Evolutionary conservation across 1,140 invertebrate genomes (phyloP).

Genomic region (Leptopilina boulardi): DNA sequence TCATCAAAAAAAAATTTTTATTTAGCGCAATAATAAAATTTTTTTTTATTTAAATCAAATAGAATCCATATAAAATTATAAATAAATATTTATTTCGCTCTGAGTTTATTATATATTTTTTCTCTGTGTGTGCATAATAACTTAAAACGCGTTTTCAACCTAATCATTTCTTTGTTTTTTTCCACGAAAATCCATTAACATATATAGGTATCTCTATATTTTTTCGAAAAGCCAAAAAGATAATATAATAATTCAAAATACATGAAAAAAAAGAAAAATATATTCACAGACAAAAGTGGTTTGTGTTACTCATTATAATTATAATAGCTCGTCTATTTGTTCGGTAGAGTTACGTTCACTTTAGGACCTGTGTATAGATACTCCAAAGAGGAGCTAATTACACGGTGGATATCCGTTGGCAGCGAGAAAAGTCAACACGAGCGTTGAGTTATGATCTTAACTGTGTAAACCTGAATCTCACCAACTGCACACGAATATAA

Average conservation of each 20-base stretch:
- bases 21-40: too few species aligned
- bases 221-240: neutral
- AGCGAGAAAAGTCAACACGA: constrained; percentile 64
- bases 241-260: neutral
- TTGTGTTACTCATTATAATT: constrained; percentile 58
- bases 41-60: too few species aligned
- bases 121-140: too few species aligned
- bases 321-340: constrained; percentile 62
- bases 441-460: constrained; percentile 65
- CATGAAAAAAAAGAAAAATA: neutral
- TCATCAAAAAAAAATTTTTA: too few species aligned
- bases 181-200: neutral
- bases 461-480: constrained; percentile 62
- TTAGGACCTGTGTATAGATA: constrained; percentile 49
- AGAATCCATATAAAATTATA: too few species aligned
- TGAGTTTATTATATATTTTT: too few species aligned
- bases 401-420: constrained; percentile 60
- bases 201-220: neutral
- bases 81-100: too few species aligned
- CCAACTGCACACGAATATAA: constrained; percentile 50
- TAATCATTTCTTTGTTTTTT: neutral
- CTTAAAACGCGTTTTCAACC: too few species aligned
- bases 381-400: constrained; percentile 64
- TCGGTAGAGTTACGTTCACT: constrained; percentile 57
- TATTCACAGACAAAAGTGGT: constrained; percentile 32